These are phyloP conservation scores for Acronicta aceris DNA, from an alignment of 2,888 invertebrate genomes.

Conservation along the genomic window DNA sequence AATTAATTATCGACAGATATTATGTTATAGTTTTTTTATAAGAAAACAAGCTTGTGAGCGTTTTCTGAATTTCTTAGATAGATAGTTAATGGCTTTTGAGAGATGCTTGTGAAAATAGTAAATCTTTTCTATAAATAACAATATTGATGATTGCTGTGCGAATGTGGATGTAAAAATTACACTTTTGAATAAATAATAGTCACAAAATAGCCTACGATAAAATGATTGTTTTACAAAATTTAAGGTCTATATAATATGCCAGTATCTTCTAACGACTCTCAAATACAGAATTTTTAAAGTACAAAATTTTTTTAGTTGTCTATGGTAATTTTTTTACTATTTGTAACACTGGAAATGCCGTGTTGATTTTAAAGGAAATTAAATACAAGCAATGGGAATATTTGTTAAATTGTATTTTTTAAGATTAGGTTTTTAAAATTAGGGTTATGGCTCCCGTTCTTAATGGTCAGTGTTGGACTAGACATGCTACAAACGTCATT, in stretches of 20 bases:
- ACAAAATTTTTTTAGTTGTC: constrained; percentile 39
- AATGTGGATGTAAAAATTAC: constrained; percentile 32
- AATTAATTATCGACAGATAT: constrained; percentile 40
- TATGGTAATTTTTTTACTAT: constrained; percentile 25
- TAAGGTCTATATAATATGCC: constrained; percentile 51
- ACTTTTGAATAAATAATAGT: constrained; percentile 43
- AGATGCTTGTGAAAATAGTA: constrained; percentile 41
- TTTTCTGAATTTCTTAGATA: constrained; percentile 39
- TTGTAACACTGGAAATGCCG: constrained; percentile 18
- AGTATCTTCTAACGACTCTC: constrained; percentile 53
- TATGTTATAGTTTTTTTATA: constrained; percentile 43
- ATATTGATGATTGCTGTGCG: constrained; percentile 22
- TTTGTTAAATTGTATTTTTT: constrained; percentile 41
- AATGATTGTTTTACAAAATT: constrained; percentile 44
- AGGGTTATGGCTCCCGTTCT: constrained; percentile 29
- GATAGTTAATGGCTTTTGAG: constrained; percentile 50
- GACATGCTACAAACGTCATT: constrained; percentile 19
- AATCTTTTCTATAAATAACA: constrained; percentile 44
- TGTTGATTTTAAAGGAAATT: constrained; percentile 22
- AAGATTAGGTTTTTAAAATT: constrained; percentile 41
- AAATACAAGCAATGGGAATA: constrained; percentile 19
- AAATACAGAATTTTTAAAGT: constrained; percentile 46
- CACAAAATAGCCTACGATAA: constrained; percentile 52
- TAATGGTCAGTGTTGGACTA: constrained; percentile 11
- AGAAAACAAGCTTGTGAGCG: constrained; percentile 26